Base-by-base conservation (phyloP, 1,140 invertebrate genomes). In the Sycophila sp. region DNA sequence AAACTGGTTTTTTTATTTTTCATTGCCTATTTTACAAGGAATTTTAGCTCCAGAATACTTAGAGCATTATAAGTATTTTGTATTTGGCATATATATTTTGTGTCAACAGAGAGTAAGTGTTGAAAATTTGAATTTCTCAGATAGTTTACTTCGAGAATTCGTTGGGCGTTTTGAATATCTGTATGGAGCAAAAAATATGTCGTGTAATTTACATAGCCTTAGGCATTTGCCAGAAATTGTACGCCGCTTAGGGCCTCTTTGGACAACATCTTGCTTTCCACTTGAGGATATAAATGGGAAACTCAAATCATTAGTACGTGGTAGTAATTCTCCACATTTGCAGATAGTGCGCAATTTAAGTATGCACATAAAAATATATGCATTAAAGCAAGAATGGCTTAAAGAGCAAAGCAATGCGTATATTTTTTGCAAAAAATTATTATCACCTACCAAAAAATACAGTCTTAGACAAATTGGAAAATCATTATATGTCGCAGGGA, bases 251-350 rank as follows among this genome's bases (percentile, higher is more conserved):
- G 71, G 65, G 2, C 71, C 73, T 78, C n/a, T n/a, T n/a, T n/a
- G n/a, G n/a, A n/a, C n/a, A n/a, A n/a, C n/a, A n/a, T n/a, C n/a
- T n/a, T n/a, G 75, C 59, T 77, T 77, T 38, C 72, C 69, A n/a
- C 69, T 73, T 10, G 74, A 77, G 66, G 58, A 72, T 69, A 65
- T n/a, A n/a, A n/a, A n/a, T n/a, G n/a, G n/a, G n/a, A n/a, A n/a
- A n/a, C n/a, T n/a, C n/a, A n/a, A n/a, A 58, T 40, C 30, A 34
- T 49, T 73, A 4, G 36, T 40, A 2, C 15, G 15, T 2, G 17
- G 56, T 8, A 59, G 56, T 40, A 59, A 59, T 19, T 4, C 4
- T 17, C 56, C 56, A 22, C n/a, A 59, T 10, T 59, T 59, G 17
- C 32, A 59, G 40, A 22, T 59, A n/a, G 13, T 40, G 5, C 13